phyloP scores from a whole-genome alignment of 2,888 invertebrate genomes.

The Microplitis deprimator region DNA sequence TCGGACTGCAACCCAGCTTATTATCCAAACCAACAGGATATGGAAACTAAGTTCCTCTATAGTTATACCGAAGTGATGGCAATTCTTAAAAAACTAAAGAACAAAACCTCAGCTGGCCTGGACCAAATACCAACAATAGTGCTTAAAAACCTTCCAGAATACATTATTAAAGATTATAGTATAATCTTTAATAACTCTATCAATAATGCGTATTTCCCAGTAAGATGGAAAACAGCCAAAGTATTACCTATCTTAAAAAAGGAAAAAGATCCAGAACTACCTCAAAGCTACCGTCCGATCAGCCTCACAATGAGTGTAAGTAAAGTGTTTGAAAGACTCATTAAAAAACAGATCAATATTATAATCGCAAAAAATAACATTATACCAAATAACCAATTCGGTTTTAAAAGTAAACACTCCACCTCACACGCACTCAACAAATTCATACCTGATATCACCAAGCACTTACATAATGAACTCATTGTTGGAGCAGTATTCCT shows the following conservation, averaged over 20 bases:
- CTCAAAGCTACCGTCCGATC: slow-evolving; percentile 47
- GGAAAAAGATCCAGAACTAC: too few relatives aligned
- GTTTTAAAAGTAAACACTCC: slow-evolving; percentile 42
- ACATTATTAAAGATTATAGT: slow-evolving; percentile 11
- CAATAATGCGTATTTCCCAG: slow-evolving; percentile 35
- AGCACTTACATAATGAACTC: slow-evolving; percentile 1
- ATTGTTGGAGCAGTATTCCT: slow-evolving; percentile 31
- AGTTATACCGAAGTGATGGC: too few relatives aligned
- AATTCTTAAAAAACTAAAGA: too few relatives aligned
- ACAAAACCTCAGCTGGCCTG: too few relatives aligned
- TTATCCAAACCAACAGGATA: too few relatives aligned
- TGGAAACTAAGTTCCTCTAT: too few relatives aligned
- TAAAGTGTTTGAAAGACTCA: slow-evolving; percentile 43
- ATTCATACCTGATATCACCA: slow-evolving; percentile 25
- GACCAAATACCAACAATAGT: too few relatives aligned
- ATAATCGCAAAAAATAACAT: slow-evolving; percentile 18
- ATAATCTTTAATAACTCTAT: slow-evolving; percentile 16
- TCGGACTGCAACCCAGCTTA: too few relatives aligned
- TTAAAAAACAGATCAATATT: slow-evolving; percentile 7
- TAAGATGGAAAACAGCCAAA: slow-evolving; percentile 43
- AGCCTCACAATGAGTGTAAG: slow-evolving; percentile 40
- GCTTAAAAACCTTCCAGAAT: too few relatives aligned
- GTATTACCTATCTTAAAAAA: slow-evolving; percentile 39
- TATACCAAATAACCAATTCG: slow-evolving; percentile 45
- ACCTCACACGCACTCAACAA: slow-evolving; percentile 44